Evolutionary conservation across 1,140 invertebrate species (phyloP), one percentile per base, ranked within the genome.

Genomic region (Probaryconus sp.): DNA sequence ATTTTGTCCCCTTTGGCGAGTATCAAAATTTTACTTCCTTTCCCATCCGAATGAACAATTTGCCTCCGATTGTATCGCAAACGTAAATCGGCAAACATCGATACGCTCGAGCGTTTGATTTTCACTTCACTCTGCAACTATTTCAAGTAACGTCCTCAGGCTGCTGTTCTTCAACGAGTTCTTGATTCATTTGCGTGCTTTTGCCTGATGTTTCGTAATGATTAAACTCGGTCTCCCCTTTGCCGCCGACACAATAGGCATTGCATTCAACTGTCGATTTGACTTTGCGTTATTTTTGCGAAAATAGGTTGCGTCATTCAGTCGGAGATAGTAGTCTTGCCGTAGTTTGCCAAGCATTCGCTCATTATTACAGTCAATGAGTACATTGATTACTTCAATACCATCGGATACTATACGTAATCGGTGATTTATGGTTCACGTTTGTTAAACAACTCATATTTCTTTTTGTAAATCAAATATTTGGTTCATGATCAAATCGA

Each of bases 71-170:
- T 61, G 65, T 61, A 33, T 50, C 48, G 48, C 55, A 51, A 40
- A 70, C 55, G 42, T 70, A 61, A 70, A 70, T 70, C 55, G 65
- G 33, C 40, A 70, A 70, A 70, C 55, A 70, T 61, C 56, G 55
- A 69, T 61, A 69, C 55, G 53, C 40, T 30, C 47, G 30, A 53
- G n/a, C 65, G 56, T 70, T 70, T 70, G 65, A 70, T 70, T 68
- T 68, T 68, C 53, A 58, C 64, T 58, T 58, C 28, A 56, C 17
- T 56, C 51, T 33, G 42, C 31, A 50, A 68, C 43, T 30, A 50
- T 43, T 68, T 7, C 63, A 43, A 42, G 38, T 21, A 26, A 58
- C 28, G 35, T 50, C 64, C 53, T 51, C 26, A 9, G 64, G 45
- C 51, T 17, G 64, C 64, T 56, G 48, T 56, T 56, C 51, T 67